Evolutionary conservation across 1,140 invertebrate species (phyloP).

Genomic region (Drosophila varians): DNA sequence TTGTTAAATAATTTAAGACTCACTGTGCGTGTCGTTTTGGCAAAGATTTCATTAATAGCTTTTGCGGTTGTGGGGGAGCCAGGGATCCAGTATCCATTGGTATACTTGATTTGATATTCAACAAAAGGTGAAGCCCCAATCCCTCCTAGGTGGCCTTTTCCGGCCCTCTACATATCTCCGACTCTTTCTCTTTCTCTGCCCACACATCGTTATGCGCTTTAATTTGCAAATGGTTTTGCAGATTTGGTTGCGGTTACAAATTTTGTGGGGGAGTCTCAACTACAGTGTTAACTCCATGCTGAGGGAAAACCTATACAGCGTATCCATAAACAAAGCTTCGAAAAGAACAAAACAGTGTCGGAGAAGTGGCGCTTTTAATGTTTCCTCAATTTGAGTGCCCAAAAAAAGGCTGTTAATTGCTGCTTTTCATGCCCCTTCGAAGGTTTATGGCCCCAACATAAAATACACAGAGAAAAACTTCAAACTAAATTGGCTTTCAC

Average conservation of each 20-base stretch:
- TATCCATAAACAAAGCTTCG: slow-evolving; percentile 1
- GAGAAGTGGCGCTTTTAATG: slow-evolving; percentile 38
- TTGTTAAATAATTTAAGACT: neutral
- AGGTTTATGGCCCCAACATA: slow-evolving; percentile 12
- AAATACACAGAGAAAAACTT: slow-evolving; percentile 16
- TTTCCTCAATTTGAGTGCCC: slow-evolving; percentile 62
- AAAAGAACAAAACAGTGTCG: slow-evolving; percentile 36
- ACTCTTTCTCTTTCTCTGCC: slow-evolving; percentile 14
- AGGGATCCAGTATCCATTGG: slow-evolving; percentile 20
- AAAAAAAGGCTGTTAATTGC: slow-evolving; percentile 45
- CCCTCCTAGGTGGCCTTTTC: slow-evolving; percentile 1
- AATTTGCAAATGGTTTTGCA: slow-evolving; percentile 65
- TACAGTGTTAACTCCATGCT: slow-evolving; percentile 24
- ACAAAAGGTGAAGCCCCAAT: slow-evolving; percentile 46
- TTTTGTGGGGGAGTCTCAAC: slow-evolving; percentile 19
- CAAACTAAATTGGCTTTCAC: too few relatives aligned
- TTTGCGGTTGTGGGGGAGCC: slow-evolving; percentile 35
- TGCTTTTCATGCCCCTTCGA: slow-evolving; percentile 11
- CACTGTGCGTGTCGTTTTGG: slow-evolving; percentile 59
- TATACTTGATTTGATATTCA: slow-evolving; percentile 58
- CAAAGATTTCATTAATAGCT: slow-evolving; percentile 76
- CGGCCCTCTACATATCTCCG: neutral
- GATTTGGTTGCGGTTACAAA: slow-evolving; percentile 41
- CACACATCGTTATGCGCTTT: slow-evolving; percentile 54
- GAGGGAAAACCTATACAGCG: slow-evolving; percentile 17